Percentiles rank a stretch among this genome's conserved stretches.
These are phyloP conservation scores for Erpobdella octoculata DNA, from an alignment of 2,888 invertebrate genomes.

Conservation along the genomic window DNA sequence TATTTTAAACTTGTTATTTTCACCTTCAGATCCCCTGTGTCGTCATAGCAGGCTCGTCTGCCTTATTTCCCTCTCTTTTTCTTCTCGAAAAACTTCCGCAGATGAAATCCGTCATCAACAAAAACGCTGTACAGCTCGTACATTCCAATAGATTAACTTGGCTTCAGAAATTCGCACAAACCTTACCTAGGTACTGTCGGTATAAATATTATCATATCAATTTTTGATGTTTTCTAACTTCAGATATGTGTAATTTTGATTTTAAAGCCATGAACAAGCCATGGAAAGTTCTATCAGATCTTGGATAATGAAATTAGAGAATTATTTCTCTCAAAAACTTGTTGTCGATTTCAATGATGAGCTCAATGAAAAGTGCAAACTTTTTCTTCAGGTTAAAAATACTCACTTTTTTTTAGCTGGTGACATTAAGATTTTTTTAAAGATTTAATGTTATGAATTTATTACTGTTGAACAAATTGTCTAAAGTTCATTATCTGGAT, in stretches of 20 bases:
- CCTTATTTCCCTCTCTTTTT: conserved; percentile 80
- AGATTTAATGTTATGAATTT: background rate
- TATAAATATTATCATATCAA: background rate
- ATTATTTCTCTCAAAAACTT: background rate
- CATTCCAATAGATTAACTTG: conserved; percentile 48
- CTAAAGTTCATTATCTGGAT: no score
- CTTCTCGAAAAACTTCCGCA: conserved; percentile 60
- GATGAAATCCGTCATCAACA: conserved; percentile 56
- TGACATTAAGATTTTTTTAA: background rate
- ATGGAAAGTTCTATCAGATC: background rate
- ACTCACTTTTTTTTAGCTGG: background rate
- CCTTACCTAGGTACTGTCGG: conserved; percentile 48
- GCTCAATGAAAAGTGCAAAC: conserved; percentile 17
- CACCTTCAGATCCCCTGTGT: conserved; percentile 66
- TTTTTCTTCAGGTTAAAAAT: background rate
- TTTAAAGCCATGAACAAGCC: background rate
- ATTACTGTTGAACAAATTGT: background rate
- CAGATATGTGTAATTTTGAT: background rate
- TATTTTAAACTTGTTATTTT: background rate
- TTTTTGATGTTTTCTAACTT: background rate
- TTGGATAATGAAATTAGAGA: background rate
- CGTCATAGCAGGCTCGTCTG: conserved; percentile 68
- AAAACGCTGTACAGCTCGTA: conserved; percentile 53
- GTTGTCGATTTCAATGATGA: conserved; percentile 4
- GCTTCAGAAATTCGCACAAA: conserved; percentile 55